Evolutionary conservation across 2,113 vertebrate species (phyloP).

Genomic region (Motacilla alba): DNA sequence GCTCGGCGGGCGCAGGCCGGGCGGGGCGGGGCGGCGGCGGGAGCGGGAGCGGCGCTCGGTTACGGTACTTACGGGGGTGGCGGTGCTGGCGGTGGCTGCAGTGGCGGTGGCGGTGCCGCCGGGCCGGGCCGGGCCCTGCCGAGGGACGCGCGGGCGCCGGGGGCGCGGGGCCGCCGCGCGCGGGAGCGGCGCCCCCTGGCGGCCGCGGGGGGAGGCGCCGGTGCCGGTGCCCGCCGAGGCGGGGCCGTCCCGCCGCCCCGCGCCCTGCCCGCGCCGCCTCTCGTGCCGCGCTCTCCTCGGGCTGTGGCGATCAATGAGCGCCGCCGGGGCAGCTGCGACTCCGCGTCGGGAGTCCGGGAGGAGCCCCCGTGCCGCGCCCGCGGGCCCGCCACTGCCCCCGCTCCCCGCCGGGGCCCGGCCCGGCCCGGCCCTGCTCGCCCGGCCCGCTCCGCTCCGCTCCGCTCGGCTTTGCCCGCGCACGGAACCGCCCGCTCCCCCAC

Average conservation of each 20-base stretch:
- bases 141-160: background rate
- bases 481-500: slow-evolving; percentile 22
- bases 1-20: background rate
- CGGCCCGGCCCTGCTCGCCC: background rate
- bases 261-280: slow-evolving; percentile 62
- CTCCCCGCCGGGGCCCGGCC: too few species aligned
- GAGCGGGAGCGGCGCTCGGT: background rate
- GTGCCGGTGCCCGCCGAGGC: background rate
- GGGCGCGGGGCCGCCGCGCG: background rate
- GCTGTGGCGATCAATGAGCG: slow-evolving; percentile 71
- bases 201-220: background rate
- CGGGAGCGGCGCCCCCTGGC: slow-evolving; percentile 34
- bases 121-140: background rate
- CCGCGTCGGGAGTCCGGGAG: background rate
- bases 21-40: background rate
- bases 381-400: background rate
- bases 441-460: background rate
- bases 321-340: background rate
- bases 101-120: too few species aligned
- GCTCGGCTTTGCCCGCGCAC: slow-evolving; percentile 55
- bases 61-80: background rate
- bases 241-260: background rate
- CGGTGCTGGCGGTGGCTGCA: too few species aligned
- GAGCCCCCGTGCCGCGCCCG: background rate
- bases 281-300: slow-evolving; percentile 64